Base-by-base conservation (phyloP, 2,113 vertebrate genomes). In the Lepidothrix coronata region DNA sequence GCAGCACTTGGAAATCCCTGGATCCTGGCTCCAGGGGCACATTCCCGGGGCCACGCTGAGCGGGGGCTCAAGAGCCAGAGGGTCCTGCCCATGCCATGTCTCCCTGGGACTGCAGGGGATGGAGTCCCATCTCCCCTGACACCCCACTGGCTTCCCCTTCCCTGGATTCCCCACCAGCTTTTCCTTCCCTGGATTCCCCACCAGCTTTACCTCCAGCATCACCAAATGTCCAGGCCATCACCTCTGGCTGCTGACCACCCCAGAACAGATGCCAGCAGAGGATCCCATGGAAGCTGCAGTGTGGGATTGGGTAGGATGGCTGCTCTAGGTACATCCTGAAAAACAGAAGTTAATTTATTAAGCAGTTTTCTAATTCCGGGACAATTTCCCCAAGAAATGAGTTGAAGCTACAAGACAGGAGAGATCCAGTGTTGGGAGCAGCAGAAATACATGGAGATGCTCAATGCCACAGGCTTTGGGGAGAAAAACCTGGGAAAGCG, bases 21-120 rank as follows among this genome's bases (percentile, higher is more conserved):
- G 48, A 3, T 10, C 5, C 57, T 8, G n/a, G 20, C 31, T n/a
- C 39, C 55, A 11, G 55, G 23, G 9, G 3, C 44, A 3, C 37
- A 3, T 5, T 35, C 9, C 75, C 0, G 0, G 16, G 61, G 62
- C 44, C 2, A 0, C 0, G 23, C 33, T 15, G 21, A 14, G 65
- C 72, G 14, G 54, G 43, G 35, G 52, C 37, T 62, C 57, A 21
- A 27, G 39, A 43, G 46, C 28, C 58, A 48, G 28, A 15, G 83
- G 41, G 51, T 63, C 7, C 76, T 65, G 59, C 35, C 49, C 1
- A 0, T 49, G 49, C 49, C 75, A 5, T 35, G 37, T 3, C 59
- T 44, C 52, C 59, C 35, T 30, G 75, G 51, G 30, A 2, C 35
- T 27, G 51, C 75, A 35, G 58, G 74, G 39, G 30, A 31, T 35